These are phyloP conservation scores for Deilephila elpenor DNA, from an alignment of 2,888 invertebrate species.

Conservation along the genomic window DNA sequence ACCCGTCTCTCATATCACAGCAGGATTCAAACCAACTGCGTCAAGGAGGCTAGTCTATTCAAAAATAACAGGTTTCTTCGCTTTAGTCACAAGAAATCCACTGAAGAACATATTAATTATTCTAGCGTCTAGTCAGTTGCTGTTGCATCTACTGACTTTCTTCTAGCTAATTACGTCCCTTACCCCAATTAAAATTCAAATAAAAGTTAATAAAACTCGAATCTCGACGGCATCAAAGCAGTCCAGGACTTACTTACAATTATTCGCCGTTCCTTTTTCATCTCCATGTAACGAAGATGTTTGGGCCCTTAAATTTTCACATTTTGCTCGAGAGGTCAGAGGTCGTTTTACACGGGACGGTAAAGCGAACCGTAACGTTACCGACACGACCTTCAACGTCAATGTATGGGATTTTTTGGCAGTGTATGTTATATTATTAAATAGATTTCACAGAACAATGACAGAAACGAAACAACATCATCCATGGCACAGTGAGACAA, in stretches of 20 bases:
- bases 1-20: too few relatives aligned
- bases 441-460: too few relatives aligned
- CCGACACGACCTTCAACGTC: background rate
- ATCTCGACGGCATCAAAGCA: background rate
- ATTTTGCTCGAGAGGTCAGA: conserved; percentile 14
- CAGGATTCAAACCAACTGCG: too few relatives aligned
- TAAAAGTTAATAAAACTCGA: background rate
- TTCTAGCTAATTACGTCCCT: background rate
- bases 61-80: too few relatives aligned
- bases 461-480: too few relatives aligned
- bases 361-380: background rate
- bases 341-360: background rate
- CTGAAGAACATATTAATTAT: too few relatives aligned
- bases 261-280: conserved; percentile 35
- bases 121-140: too few relatives aligned
- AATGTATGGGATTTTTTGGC: background rate
- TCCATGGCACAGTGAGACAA: too few relatives aligned
- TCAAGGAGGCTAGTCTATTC: too few relatives aligned
- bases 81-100: too few relatives aligned
- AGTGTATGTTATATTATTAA: too few relatives aligned
- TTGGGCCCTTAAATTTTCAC: conserved; percentile 19
- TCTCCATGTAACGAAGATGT: conserved; percentile 38
- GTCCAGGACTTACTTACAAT: background rate
- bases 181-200: conserved; percentile 6
- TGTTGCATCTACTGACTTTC: too few relatives aligned